Conservation (phyloP, 2,113 vertebrate species). For the Acrocephalus arundinaceus region DNA sequence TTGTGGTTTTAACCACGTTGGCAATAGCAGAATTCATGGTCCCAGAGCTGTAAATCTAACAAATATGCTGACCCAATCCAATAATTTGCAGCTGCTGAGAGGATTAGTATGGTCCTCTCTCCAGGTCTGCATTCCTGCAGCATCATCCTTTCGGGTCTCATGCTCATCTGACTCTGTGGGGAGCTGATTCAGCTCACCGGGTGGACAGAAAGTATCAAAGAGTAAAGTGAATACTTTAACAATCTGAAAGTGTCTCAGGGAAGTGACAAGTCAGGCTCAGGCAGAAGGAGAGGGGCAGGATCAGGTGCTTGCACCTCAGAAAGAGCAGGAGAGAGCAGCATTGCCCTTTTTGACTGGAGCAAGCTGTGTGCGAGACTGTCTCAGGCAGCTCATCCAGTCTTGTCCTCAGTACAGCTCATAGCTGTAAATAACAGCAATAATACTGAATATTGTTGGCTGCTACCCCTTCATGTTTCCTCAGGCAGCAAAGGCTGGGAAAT, state of each 20-base stretch:
- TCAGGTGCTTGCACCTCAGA: accelerated
- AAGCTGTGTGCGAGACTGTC: neutral
- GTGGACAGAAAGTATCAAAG: neutral
- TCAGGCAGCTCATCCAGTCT: neutral
- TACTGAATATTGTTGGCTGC: neutral
- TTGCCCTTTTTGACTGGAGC: neutral
- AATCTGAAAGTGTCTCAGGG: neutral
- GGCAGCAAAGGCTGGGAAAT: neutral
- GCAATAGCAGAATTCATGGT: neutral
- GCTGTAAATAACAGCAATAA: neutral
- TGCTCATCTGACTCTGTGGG: neutral
- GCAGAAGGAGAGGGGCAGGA: neutral
- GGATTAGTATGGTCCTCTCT: neutral
- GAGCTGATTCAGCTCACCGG: neutral
- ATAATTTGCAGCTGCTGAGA: neutral
- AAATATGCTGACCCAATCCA: neutral
- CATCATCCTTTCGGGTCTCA: neutral
- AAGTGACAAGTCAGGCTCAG: neutral
- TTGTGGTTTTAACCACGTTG: neutral
- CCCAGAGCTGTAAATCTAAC: neutral
- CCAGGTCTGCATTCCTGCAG: neutral
- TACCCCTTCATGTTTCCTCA: neutral
- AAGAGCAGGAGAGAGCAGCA: neutral
- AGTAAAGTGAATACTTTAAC: neutral
- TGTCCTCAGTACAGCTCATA: neutral